These are phyloP conservation scores for Zootoca vivipara DNA, from an alignment of 2,113 vertebrate genomes.

Conservation along the genomic window DNA sequence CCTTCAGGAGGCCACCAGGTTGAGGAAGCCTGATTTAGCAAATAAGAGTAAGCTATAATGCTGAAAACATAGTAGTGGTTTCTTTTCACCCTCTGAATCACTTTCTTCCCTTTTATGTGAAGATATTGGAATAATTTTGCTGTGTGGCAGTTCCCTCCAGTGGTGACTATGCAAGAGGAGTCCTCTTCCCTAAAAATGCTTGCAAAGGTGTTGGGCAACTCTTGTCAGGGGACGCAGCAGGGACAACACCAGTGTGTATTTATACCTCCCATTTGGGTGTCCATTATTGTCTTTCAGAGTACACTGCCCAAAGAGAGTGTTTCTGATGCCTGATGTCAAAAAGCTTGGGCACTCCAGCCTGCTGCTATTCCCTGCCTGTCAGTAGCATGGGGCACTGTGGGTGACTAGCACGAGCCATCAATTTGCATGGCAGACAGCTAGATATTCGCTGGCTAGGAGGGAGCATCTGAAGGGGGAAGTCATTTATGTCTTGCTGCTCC, in stretches of 20 bases:
- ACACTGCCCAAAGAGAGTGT: not conserved
- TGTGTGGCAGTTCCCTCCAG: not conserved
- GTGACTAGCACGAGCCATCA: not conserved
- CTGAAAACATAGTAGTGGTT: constrained; percentile 11
- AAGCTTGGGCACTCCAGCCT: not conserved
- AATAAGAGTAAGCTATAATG: constrained; percentile 58
- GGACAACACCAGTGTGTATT: not conserved
- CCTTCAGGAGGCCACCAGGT: no score
- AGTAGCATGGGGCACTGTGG: no score
- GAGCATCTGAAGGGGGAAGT: not conserved
- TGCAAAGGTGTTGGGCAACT: not conserved
- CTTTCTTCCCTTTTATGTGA: constrained; percentile 23
- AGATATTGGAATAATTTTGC: constrained; percentile 21
- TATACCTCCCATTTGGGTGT: not conserved
- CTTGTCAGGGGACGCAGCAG: not conserved
- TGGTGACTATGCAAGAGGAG: not conserved
- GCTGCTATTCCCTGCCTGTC: not conserved
- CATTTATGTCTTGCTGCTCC: not conserved
- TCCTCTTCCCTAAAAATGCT: not conserved
- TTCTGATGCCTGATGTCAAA: not conserved
- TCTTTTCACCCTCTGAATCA: constrained; percentile 27
- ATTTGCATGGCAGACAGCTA: not conserved
- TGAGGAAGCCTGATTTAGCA: not conserved
- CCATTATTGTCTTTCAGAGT: not conserved
- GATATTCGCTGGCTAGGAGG: not conserved